These are phyloP conservation scores for Heliconius congener DNA, from an alignment of 1,140 invertebrate species.

Conservation along the genomic window DNA sequence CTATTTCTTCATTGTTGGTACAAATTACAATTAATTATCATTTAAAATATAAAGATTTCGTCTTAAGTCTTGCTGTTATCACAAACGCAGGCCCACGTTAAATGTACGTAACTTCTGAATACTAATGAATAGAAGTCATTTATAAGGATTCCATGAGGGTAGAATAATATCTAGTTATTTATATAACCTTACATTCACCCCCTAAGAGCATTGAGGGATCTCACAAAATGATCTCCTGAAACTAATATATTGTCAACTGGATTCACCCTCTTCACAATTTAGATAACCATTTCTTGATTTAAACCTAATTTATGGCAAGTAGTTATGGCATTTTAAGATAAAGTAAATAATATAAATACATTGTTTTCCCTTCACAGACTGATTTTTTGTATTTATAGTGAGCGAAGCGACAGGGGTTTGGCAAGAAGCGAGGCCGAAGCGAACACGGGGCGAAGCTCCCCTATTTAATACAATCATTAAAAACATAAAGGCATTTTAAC, in stretches of 20 bases:
- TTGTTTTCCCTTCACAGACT: too few species aligned
- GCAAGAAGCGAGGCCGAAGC: too few species aligned
- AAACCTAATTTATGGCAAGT: neutral
- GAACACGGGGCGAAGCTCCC: too few species aligned
- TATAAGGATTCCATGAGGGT: constrained; percentile 5
- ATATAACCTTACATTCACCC: neutral
- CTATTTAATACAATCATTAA: too few species aligned
- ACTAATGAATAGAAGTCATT: neutral
- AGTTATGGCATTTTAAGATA: neutral
- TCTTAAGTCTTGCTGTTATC: neutral
- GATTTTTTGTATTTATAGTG: too few species aligned
- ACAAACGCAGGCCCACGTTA: neutral
- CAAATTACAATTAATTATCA: neutral
- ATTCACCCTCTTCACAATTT: constrained; percentile 1
- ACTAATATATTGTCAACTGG: neutral
- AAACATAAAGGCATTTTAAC: too few species aligned
- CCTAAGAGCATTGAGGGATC: constrained; percentile 7
- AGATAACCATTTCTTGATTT: neutral
- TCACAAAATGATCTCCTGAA: neutral
- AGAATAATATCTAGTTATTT: constrained; percentile 3
- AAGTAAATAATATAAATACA: neutral
- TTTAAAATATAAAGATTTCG: neutral
- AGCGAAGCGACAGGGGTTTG: too few species aligned
- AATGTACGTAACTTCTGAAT: neutral
- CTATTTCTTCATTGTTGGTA: neutral